Percentiles rank a stretch among this genome's conserved stretches.
These are phyloP conservation scores for Lacanobia wlatinum DNA, from an alignment of 2,888 invertebrate genomes.

Conservation along the genomic window DNA sequence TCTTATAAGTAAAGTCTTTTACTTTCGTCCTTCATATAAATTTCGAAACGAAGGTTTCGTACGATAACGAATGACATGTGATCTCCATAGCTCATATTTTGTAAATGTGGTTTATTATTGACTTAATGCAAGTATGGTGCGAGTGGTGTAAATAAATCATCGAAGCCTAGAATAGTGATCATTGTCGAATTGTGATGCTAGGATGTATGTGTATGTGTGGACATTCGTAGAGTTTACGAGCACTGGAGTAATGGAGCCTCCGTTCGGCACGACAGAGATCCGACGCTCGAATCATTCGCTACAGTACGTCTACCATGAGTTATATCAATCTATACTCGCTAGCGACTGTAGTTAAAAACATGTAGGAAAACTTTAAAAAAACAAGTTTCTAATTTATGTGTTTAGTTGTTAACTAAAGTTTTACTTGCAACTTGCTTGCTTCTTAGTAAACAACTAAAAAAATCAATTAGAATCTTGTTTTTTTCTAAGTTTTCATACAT, in stretches of 20 bases:
- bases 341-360: too few relatives aligned
- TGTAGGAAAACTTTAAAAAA: too few relatives aligned
- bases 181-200: slow-evolving; percentile 72
- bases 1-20: slow-evolving; percentile 25
- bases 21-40: slow-evolving; percentile 49
- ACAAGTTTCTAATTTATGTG: too few relatives aligned
- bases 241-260: slow-evolving; percentile 48
- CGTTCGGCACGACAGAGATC: slow-evolving; percentile 46
- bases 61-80: slow-evolving; percentile 60
- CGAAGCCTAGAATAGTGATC: slow-evolving; percentile 68
- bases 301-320: too few relatives aligned
- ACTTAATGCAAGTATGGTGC: slow-evolving; percentile 54
- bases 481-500: too few relatives aligned
- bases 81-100: slow-evolving; percentile 63
- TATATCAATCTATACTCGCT: too few relatives aligned
- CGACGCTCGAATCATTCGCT: slow-evolving; percentile 1
- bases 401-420: too few relatives aligned
- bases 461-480: too few relatives aligned
- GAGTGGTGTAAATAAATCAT: slow-evolving; percentile 63
- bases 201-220: slow-evolving; percentile 27
- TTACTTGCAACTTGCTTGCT: too few relatives aligned
- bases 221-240: slow-evolving; percentile 60
- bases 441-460: too few relatives aligned
- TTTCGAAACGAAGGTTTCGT: slow-evolving; percentile 60
- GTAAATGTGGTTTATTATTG: slow-evolving; percentile 53